These are phyloP conservation scores for Pituophis catenifer DNA, from an alignment of 2,113 vertebrate genomes.

Conservation along the genomic window DNA sequence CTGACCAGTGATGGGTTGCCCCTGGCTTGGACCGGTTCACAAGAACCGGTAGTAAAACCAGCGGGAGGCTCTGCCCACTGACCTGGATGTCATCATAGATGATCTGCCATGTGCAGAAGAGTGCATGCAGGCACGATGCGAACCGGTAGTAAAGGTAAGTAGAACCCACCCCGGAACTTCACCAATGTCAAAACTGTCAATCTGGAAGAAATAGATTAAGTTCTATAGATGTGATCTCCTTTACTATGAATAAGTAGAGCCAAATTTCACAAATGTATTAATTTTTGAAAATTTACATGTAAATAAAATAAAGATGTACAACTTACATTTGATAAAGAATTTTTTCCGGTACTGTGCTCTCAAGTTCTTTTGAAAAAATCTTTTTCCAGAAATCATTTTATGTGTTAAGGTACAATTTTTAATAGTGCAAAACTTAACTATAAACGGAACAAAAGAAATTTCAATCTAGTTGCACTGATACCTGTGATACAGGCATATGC, in stretches of 20 bases:
- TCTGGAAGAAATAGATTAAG: not conserved
- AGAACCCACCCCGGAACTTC: no score
- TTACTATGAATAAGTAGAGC: not conserved
- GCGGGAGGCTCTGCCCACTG: no score
- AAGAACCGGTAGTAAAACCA: no score
- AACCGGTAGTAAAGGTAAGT: no score
- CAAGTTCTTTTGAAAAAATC: not conserved
- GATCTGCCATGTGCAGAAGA: no score
- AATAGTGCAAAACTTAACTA: constrained; percentile 16
- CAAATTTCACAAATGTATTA: not conserved
- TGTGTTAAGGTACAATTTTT: not conserved
- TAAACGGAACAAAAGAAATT: constrained; percentile 3
- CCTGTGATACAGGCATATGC: constrained; percentile 67
- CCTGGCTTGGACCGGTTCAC: no score
- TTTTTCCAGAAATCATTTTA: not conserved
- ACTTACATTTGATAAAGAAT: not conserved
- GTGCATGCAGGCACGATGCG: no score
- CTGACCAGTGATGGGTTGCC: no score
- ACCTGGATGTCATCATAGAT: no score
- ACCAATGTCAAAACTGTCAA: not conserved
- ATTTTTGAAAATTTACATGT: not conserved
- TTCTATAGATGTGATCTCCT: not conserved
- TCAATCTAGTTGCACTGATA: constrained; percentile 19
- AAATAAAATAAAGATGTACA: not conserved
- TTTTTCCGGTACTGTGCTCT: not conserved